A percentile compares a stretch with the other conserved stretches of the same genome.
These are phyloP conservation scores for Peromyscus leucopus DNA, from an alignment of 2,113 vertebrate species.

Conservation along the genomic window DNA sequence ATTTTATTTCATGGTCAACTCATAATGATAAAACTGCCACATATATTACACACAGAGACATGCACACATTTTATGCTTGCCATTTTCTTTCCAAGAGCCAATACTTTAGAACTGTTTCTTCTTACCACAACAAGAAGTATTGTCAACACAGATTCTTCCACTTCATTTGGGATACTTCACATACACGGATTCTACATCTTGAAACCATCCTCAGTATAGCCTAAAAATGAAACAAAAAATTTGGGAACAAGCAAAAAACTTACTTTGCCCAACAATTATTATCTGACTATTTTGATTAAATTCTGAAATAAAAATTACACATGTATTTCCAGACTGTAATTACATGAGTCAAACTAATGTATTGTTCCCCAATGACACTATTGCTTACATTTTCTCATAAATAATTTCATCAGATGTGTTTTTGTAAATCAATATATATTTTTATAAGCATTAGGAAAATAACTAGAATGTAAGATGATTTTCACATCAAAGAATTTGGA, in stretches of 20 bases:
- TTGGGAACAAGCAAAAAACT: slow-evolving; percentile 45
- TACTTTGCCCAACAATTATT: neutral
- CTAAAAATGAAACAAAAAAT: slow-evolving; percentile 65
- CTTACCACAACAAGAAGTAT: slow-evolving; percentile 69
- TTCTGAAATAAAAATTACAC: neutral
- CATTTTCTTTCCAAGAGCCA: neutral
- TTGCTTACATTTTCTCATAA: neutral
- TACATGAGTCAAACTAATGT: neutral
- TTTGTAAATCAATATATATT: neutral
- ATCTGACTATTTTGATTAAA: slow-evolving; percentile 17
- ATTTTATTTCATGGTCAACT: neutral
- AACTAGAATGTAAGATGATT: neutral
- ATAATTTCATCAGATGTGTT: neutral
- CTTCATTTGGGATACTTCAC: slow-evolving; percentile 4
- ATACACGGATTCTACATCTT: slow-evolving; percentile 72
- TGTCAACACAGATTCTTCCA: slow-evolving; percentile 45
- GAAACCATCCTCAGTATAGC: slow-evolving; percentile 67
- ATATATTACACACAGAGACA: neutral
- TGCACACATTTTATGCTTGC: neutral
- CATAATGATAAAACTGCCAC: neutral
- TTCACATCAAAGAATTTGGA: neutral
- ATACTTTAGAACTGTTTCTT: slow-evolving; percentile 21
- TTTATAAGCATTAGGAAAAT: slow-evolving; percentile 17
- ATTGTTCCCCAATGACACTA: neutral
- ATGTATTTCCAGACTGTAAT: neutral